Evolutionary conservation across 2,888 invertebrate species (phyloP), one percentile per base, ranked within the genome.

Genomic region (Drosophila falleni): DNA sequence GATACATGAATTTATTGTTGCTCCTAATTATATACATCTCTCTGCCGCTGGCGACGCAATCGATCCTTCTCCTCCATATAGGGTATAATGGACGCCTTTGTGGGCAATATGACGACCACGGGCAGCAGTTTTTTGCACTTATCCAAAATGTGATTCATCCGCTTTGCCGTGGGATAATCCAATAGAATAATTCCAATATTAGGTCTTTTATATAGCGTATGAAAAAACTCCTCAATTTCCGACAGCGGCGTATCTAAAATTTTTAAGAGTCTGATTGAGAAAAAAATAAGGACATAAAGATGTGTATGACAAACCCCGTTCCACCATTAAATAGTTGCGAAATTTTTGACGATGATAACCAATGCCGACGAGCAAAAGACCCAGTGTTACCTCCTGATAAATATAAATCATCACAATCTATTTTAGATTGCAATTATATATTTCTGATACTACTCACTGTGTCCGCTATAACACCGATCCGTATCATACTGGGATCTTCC

Each of bases 11-110:
- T 60, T 44, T 42, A 44, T 53, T 53, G 49, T 26, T 31, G 16
- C 54, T 0, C 3, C 47, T 26, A 70, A 1, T 15, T 31, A 37
- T 81, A 83, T 2, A 41, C 31, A 0, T 83, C 83, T 5, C 88
- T 33, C 2, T 65, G 33, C 1, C 68, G 69, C 5, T 85, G 69
- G 15, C 82, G 76, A 1, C 76, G 72, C 6, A 55, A 31, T 0
- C 72, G 74, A 0, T 74, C 74, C 62, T 82, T 85, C 44, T 74
- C 83, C 13, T 82, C 78, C 66, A 74, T 46, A n/a, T 82, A 84
- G 35, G 59, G 16, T 2, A 6, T 3, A 2, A 84, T 62, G 19
- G 66, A 61, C 5, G 31, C 23, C 44, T 82, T 84, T 15, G 68
- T 65, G n/a, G 84, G 84, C 19, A 84, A 15, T 0, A 82, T 63